Conservation (phyloP, 2,113 vertebrate species). For the Dasyornis broadbenti region DNA sequence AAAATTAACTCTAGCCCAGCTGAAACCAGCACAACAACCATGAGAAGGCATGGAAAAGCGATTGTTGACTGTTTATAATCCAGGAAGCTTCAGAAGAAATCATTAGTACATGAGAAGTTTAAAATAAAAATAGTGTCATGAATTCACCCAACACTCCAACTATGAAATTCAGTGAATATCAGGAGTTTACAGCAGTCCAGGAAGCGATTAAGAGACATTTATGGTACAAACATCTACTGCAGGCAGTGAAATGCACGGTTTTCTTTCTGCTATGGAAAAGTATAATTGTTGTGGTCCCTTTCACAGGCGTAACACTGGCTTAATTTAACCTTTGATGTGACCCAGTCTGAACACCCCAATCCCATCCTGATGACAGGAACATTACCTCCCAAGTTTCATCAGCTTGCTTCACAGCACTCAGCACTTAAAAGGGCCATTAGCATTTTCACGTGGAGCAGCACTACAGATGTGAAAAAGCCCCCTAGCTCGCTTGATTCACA, state of each 20-base stretch:
- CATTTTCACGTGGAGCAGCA: background rate
- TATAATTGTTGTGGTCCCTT: background rate
- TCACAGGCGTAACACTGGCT: background rate
- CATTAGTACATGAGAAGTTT: background rate
- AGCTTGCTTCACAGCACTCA: background rate
- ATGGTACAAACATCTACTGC: background rate
- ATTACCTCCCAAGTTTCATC: background rate
- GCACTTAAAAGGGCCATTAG: background rate
- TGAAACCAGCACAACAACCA: background rate
- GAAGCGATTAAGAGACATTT: background rate
- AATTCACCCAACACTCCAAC: background rate
- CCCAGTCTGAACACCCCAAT: background rate
- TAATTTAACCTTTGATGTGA: background rate
- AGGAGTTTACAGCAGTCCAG: background rate
- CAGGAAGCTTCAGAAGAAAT: background rate
- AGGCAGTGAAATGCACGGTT: background rate
- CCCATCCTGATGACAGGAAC: background rate
- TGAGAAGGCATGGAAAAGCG: background rate
- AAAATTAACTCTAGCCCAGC: background rate
- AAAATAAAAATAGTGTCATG: background rate
- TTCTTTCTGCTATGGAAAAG: background rate
- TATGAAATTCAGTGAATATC: background rate
- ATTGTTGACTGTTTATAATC: background rate
- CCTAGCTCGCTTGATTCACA: background rate
- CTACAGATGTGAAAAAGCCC: rapidly evolving